phyloP scores from a whole-genome alignment of 2,888 invertebrate genomes.

The Xestia c-nigrum region DNA sequence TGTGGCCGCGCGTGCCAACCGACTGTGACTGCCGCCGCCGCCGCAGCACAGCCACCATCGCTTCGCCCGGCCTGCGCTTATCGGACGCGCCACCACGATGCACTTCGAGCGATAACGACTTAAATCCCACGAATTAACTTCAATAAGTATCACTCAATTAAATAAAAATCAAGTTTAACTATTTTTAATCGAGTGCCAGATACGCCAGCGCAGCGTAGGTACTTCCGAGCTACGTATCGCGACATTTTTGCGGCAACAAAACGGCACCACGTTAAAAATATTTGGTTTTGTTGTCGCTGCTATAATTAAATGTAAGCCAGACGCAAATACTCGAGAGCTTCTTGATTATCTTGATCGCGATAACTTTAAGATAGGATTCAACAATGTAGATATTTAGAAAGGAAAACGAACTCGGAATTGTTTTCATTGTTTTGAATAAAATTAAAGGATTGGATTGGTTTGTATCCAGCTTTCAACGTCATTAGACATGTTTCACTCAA shows the following conservation, averaged over 20 bases:
- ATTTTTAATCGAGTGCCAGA: constrained; percentile 47
- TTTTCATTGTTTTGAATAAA: constrained; percentile 36
- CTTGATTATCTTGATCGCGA: constrained; percentile 28
- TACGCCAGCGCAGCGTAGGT: neutral
- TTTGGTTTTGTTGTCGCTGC: constrained; percentile 10
- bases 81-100: constrained; percentile 82
- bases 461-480: constrained; percentile 33
- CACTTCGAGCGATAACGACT: constrained; percentile 84
- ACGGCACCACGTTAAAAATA: constrained; percentile 1
- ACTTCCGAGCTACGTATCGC: neutral
- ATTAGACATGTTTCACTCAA: constrained; percentile 23
- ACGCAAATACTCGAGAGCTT: constrained; percentile 9
- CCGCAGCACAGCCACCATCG: constrained; percentile 69
- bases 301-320: constrained; percentile 40
- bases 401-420: constrained; percentile 8
- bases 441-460: constrained; percentile 42
- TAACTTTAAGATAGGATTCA: constrained; percentile 10
- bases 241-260: constrained; percentile 2
- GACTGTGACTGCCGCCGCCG: constrained; percentile 83
- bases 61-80: constrained; percentile 83
- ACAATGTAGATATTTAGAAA: constrained; percentile 21
- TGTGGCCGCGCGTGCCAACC: constrained; percentile 87
- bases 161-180: constrained; percentile 38
- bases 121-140: constrained; percentile 66
- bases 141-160: constrained; percentile 43